Evolutionary conservation across 2,888 invertebrate genomes (phyloP).

Genomic region (Eupithecia tripunctaria): DNA sequence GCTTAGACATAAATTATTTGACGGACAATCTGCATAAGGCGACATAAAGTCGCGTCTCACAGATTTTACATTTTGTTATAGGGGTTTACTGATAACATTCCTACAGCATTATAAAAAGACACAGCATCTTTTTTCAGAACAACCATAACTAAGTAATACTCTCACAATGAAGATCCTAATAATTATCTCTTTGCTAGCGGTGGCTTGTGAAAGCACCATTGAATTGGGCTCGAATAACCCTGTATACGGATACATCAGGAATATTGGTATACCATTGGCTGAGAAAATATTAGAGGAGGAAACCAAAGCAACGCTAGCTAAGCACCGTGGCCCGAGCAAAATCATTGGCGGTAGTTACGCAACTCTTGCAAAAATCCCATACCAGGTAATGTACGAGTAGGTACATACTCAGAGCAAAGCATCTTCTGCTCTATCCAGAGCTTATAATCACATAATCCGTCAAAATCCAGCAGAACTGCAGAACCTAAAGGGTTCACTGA

Average conservation of each 20-base stretch:
- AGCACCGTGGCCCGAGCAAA: neutral
- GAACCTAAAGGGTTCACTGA: neutral
- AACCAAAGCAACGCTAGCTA: constrained; percentile 19
- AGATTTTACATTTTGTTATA: neutral
- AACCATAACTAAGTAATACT: neutral
- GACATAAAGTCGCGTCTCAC: constrained; percentile 4
- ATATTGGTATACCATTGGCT: constrained; percentile 31
- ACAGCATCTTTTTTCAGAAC: neutral
- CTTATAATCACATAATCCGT: neutral
- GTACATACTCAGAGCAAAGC: neutral
- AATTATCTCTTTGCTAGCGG: constrained; percentile 28
- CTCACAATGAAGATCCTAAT: constrained; percentile 37
- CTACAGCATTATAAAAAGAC: constrained; percentile 1
- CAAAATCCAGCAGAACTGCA: neutral
- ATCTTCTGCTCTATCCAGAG: neutral
- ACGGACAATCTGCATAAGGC: neutral
- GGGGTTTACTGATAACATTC: neutral
- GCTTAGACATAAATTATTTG: neutral
- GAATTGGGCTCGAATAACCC: neutral
- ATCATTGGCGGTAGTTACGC: constrained; percentile 14
- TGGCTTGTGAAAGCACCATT: constrained; percentile 21
- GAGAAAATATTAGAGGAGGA: constrained; percentile 35
- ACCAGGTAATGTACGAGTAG: constrained; percentile 17
- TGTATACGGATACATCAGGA: constrained; percentile 26
- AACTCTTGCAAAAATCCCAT: constrained; percentile 8